Evolutionary conservation across 2,113 vertebrate genomes (phyloP), one percentile per base, ranked within the genome.

Genomic region (Thunnus thynnus): DNA sequence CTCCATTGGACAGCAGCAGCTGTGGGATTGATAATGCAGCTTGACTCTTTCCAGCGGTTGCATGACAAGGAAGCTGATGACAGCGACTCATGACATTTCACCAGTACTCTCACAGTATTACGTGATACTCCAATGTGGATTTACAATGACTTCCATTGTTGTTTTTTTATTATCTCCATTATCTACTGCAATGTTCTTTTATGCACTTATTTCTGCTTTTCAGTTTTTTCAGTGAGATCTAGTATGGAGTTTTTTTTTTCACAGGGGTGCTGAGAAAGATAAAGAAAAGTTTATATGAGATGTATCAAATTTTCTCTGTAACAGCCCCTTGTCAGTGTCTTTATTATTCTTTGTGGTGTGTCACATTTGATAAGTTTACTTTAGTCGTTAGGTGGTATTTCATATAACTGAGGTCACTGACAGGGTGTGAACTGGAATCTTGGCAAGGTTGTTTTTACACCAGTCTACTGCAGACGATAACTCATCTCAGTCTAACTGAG

Each of bases 1-100:
- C 77, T 84, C 87, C 61, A 93, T 96, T 95, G 94, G 92, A 84
- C 83, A 67, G 79, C 78, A 89, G 92, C 88, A 80, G 87, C 77
- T 63, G 64, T 46, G 70, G 77, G 75, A 16, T 55, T 68, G 63
- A 77, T 50, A 61, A 9, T 36, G 65, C 84, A 48, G 67, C 63
- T 44, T 50, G 52, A 48, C 72, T 76, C 61, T 88, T 85, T 87
- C 90, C 76, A 89, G 85, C 57, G 66, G 89, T 90, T 91, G 81
- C 84, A 75, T 55, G 84, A 77, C 20, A 64, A 78, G 66, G 70
- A 76, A 76, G 32, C 50, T 58, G 74, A 30, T 69, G 75, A 81
- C 58, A 17, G 44, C n/a, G 57, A 30, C 22, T 57, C 67, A 36
- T n/a, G 16, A 54, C n/a, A 11, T 13, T 47, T 54, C 44, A 25